Base-by-base conservation (phyloP, 2,888 invertebrate genomes). In the Drosophila percnosoma region DNA sequence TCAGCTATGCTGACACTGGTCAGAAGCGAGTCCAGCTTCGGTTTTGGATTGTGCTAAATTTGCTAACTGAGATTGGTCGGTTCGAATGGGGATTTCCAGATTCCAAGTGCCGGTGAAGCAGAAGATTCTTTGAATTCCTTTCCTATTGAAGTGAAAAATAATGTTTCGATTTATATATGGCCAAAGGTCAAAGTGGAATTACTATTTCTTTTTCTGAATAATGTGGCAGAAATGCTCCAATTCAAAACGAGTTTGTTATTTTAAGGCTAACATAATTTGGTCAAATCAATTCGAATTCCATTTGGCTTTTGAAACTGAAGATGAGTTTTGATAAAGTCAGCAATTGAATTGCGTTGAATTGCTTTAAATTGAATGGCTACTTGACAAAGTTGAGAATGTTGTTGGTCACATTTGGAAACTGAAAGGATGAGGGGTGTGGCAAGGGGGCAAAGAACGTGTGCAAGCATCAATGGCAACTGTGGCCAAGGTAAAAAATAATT, bases 401-500 rank as follows among this genome's bases (percentile, higher is more conserved):
- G 21, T 21, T 42, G 42, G 21, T 11, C 42, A 21, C 21, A 42
- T 42, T 42, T 42, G 42, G 0, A 21, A 21, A 11, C 11, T 21
- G 42, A 21, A 40, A n/a, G 10, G 40, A 0, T 10, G 4, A 0
- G 0, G 40, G 10, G 4, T n/a, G 4, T 33, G 40, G 10, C n/a
- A 40, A n/a, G 4, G 36, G 7, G 38, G n/a, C 18, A 38, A 4
- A 8, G n/a, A 8, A 38, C 38, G 18, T 73, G 74, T 64, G 63
- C 55, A 62, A 66, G 73, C 65, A 40, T 18, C 52, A 66, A 36
- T 58, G 74, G 67, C 79, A 75, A 64, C 59, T 73, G 79, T 64
- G 61, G 49, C 68, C 49, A 65, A 49, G 48, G 36, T 21, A 6
- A 33, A 52, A 15, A 66, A 33, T 11, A 33, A 33, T 33, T 11